Evolutionary conservation across 2,888 invertebrate genomes (phyloP).

Genomic region (Calephelis perditalis): DNA sequence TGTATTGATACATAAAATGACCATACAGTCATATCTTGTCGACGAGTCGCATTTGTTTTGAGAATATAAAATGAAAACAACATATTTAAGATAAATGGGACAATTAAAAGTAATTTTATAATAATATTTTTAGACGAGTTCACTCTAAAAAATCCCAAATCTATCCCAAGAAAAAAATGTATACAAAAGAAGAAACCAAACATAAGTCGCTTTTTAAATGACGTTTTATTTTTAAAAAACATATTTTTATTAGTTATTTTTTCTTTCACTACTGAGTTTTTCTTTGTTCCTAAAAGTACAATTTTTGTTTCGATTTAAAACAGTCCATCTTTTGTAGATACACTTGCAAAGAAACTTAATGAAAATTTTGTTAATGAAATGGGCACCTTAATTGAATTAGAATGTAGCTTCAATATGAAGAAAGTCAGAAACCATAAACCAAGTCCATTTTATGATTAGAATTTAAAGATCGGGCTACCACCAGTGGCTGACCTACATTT

Average conservation of each 20-base stretch:
- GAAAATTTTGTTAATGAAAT: too few species aligned
- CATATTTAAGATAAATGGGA: background rate
- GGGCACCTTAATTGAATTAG: too few species aligned
- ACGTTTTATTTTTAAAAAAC: background rate
- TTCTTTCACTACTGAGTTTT: background rate
- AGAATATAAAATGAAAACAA: background rate
- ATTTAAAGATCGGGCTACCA: too few species aligned
- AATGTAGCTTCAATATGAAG: too few species aligned
- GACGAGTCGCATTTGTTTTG: background rate
- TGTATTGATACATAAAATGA: background rate
- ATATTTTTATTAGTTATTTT: background rate
- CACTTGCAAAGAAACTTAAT: too few species aligned
- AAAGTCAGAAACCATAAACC: too few species aligned
- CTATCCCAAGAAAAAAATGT: background rate
- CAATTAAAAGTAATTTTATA: background rate
- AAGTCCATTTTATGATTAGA: too few species aligned
- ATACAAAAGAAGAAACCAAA: background rate
- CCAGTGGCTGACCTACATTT: too few species aligned
- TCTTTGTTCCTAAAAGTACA: too few species aligned
- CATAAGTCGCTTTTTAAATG: background rate
- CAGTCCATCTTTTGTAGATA: too few species aligned
- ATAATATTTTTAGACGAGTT: background rate
- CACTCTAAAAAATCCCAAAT: background rate
- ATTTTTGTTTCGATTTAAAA: too few species aligned
- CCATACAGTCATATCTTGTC: background rate